These are phyloP conservation scores for Eupithecia exiguata DNA, from an alignment of 2,888 invertebrate genomes.

Conservation along the genomic window DNA sequence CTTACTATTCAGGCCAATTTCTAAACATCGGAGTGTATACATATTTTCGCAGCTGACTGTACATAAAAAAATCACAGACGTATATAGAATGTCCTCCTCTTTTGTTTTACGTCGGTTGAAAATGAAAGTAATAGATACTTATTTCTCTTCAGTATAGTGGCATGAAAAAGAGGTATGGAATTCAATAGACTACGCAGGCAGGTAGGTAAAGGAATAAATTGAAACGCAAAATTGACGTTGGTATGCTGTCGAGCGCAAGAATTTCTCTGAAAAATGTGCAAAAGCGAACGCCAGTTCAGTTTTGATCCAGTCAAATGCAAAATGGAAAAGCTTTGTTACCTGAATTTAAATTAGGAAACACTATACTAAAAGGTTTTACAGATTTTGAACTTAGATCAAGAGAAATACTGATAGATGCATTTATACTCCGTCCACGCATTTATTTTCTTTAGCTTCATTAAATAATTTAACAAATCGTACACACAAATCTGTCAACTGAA, in stretches of 20 bases:
- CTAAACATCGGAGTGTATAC: no score
- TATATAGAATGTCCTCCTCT: no score
- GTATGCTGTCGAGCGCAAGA: background rate
- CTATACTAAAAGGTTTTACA: background rate
- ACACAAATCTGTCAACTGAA: no score
- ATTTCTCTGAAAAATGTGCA: background rate
- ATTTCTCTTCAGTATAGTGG: background rate
- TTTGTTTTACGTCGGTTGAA: no score
- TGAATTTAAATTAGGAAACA: background rate
- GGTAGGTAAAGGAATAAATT: background rate
- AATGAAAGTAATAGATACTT: background rate
- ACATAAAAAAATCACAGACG: no score
- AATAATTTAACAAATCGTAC: no score
- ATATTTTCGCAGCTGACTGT: no score
- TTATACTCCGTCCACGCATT: no score
- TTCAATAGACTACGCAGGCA: background rate
- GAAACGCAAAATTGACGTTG: constrained; percentile 2
- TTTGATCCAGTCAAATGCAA: background rate
- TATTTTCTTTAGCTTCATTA: no score
- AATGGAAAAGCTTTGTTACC: background rate
- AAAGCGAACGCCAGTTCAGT: background rate
- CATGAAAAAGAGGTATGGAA: background rate
- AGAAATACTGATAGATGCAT: background rate
- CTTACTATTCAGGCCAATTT: no score
- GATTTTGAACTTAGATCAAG: background rate